phyloP scores from a whole-genome alignment of 2,113 vertebrate genomes.

The Caracal caracal region DNA sequence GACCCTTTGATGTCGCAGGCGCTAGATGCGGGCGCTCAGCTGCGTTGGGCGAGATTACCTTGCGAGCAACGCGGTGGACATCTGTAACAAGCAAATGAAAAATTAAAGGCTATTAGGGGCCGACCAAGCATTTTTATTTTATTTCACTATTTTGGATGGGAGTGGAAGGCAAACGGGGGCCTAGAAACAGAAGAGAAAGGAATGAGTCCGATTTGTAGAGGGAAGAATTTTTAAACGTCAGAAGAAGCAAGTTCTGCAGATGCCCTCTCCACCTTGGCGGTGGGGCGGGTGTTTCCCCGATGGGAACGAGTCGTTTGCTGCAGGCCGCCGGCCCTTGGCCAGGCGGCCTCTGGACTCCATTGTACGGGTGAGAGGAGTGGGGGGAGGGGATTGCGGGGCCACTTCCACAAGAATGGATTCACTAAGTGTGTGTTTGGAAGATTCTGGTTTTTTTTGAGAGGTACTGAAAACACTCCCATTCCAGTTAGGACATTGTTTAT shows the following conservation, averaged over 20 bases:
- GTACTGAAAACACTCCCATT: neutral
- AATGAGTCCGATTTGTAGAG: neutral
- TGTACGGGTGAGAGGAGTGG: neutral
- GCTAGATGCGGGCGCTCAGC: constrained; percentile 94
- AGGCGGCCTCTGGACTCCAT: neutral
- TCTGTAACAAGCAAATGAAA: constrained; percentile 93
- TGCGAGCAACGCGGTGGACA: constrained; percentile 90
- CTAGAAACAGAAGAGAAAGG: constrained; percentile 21
- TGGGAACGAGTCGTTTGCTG: neutral
- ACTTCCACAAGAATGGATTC: neutral
- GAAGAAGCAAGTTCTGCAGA: neutral
- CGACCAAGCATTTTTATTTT: constrained; percentile 82
- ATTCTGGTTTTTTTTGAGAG: neutral
- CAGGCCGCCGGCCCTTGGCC: neutral
- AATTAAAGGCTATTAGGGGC: constrained; percentile 90
- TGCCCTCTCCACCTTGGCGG: constrained; percentile 13
- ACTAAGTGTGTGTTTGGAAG: neutral
- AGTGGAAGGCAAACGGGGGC: neutral
- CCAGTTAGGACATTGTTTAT: neutral
- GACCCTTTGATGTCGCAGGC: constrained; percentile 97
- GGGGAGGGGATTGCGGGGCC: neutral
- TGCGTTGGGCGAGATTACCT: constrained; percentile 92
- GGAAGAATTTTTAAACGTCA: neutral
- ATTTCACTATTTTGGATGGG: constrained; percentile 53
- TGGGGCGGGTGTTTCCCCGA: neutral